These are phyloP conservation scores for Passer montanus DNA, from an alignment of 2,113 vertebrate genomes.

Conservation along the genomic window DNA sequence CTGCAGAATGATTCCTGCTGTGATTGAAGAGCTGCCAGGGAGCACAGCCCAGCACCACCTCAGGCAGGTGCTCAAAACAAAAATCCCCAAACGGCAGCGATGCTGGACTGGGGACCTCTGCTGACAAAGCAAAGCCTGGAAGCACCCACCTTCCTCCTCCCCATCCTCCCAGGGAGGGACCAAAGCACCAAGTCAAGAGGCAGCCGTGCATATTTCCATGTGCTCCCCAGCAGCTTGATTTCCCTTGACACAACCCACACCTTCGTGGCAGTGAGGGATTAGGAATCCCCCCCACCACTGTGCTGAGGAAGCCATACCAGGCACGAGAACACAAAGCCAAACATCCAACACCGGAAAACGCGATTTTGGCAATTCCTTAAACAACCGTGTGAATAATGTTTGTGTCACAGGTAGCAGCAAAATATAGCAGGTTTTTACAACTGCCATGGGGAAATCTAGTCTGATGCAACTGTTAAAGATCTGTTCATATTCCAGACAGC, in stretches of 20 bases:
- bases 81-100: not conserved
- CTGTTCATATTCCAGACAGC: constrained; percentile 52
- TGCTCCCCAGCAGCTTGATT: not conserved
- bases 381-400: accelerated
- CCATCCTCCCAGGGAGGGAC: not conserved
- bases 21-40: not conserved
- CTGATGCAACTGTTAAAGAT: constrained; percentile 40
- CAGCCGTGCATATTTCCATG: accelerated
- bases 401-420: not conserved
- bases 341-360: not conserved
- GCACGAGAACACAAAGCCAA: not conserved
- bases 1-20: not conserved
- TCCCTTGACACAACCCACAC: not conserved
- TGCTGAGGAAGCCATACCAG: not conserved
- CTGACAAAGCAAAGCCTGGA: not conserved
- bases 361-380: not conserved
- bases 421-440: not conserved
- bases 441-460: constrained; percentile 33
- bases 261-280: not conserved
- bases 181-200: not conserved
- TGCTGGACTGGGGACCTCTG: not conserved
- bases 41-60: not conserved
- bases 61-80: not conserved
- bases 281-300: not conserved
- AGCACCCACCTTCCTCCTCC: not conserved